phyloP scores from a whole-genome alignment of 2,797 vertebrate species.

The Coendou prehensilis region DNA sequence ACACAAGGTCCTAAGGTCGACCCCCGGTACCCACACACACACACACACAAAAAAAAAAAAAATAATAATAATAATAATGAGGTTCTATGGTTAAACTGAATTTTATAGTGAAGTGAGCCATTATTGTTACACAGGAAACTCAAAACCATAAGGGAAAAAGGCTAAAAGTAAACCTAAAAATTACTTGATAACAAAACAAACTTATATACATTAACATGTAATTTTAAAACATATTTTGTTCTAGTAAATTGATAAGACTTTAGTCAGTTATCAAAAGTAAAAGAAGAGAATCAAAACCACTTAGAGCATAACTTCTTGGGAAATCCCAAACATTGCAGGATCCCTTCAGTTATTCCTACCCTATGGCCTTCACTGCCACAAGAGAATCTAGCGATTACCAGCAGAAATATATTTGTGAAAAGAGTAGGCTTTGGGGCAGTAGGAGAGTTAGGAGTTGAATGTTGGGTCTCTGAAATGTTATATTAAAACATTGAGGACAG shows the following conservation, averaged over 20 bases:
- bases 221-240: background rate
- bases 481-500: conserved; percentile 41
- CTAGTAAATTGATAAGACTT: background rate
- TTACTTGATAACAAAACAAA: background rate
- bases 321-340: background rate
- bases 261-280: conserved; percentile 25
- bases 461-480: background rate
- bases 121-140: conserved; percentile 8
- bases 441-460: background rate
- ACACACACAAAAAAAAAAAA: no score
- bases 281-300: background rate
- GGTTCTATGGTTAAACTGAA: background rate
- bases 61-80: background rate
- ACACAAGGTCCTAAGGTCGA: no score
- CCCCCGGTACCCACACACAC: no score
- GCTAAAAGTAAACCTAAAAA: background rate
- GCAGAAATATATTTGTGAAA: background rate
- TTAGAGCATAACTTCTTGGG: background rate
- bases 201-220: background rate
- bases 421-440: background rate
- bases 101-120: conserved; percentile 10
- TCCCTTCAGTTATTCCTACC: background rate
- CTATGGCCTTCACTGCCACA: background rate
- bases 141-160: conserved; percentile 13
- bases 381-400: background rate